Percentiles rank a stretch among this genome's conserved stretches.
phyloP scores from a whole-genome alignment of 2,888 invertebrate species.

The Cataglyphis albicans region DNA sequence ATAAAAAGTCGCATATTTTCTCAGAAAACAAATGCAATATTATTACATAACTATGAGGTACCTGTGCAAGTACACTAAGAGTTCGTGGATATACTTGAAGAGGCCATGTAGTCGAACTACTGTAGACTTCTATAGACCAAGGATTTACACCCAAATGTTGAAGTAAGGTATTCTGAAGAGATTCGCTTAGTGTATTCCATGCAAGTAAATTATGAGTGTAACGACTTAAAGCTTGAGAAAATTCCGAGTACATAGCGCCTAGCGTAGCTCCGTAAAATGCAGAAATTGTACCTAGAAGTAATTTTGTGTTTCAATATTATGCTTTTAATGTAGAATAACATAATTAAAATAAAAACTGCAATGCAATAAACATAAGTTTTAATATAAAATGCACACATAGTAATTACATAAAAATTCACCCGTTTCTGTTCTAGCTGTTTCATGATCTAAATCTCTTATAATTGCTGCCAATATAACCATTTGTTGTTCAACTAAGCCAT shows the following conservation, averaged over 20 bases:
- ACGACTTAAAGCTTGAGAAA: constrained; percentile 92
- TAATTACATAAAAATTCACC: constrained; percentile 82
- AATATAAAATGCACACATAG: constrained; percentile 60
- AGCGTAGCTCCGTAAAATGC: constrained; percentile 91
- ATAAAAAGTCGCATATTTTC: neutral
- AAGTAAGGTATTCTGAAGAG: constrained; percentile 90
- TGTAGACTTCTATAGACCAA: constrained; percentile 88
- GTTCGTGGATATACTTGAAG: constrained; percentile 93
- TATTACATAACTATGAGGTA: constrained; percentile 74
- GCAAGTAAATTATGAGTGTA: constrained; percentile 93
- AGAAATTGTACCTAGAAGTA: constrained; percentile 89
- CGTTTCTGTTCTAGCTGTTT: constrained; percentile 94
- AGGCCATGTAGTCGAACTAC: constrained; percentile 90
- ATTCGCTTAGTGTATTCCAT: constrained; percentile 89
- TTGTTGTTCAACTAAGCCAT: constrained; percentile 94
- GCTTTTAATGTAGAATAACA: constrained; percentile 6
- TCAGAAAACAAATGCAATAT: constrained; percentile 14
- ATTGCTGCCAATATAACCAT: constrained; percentile 95
- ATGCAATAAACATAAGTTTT: neutral
- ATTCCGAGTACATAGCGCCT: constrained; percentile 91
- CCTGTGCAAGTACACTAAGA: constrained; percentile 93
- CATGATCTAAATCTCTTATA: constrained; percentile 95
- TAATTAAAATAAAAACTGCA: neutral
- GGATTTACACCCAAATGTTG: constrained; percentile 92
- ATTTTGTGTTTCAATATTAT: constrained; percentile 7